These are phyloP conservation scores for Atherix ibis DNA, from an alignment of 2,888 invertebrate genomes.

Conservation along the genomic window DNA sequence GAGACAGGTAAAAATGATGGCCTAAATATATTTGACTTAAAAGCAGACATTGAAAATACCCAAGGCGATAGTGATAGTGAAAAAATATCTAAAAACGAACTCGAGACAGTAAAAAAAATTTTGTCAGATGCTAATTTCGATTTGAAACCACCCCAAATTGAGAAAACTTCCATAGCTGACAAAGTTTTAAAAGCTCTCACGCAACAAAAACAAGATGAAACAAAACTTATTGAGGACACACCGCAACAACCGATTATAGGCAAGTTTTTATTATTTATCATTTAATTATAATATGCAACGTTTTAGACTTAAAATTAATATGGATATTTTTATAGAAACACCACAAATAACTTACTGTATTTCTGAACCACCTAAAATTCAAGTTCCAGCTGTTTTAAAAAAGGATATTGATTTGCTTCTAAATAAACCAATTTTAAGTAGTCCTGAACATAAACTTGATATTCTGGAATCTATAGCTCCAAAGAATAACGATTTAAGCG, in stretches of 20 bases:
- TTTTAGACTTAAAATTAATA: too few species aligned
- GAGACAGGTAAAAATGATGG: conserved; percentile 19
- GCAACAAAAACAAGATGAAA: conserved; percentile 38
- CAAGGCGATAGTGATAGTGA: conserved; percentile 13
- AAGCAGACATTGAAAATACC: conserved; percentile 21
- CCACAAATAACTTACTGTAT: conserved; percentile 4
- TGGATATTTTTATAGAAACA: conserved; percentile 5
- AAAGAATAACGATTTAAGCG: conserved; percentile 44
- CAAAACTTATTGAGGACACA: conserved; percentile 36
- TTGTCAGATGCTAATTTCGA: conserved; percentile 26
- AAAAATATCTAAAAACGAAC: conserved; percentile 18
- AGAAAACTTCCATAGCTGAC: conserved; percentile 43
- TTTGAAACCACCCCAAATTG: conserved; percentile 26
- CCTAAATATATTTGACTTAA: conserved; percentile 25
- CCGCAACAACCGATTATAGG: conserved; percentile 8
- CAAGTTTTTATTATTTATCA: too few species aligned
- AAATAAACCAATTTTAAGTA: conserved; percentile 20
- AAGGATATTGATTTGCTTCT: conserved; percentile 15
- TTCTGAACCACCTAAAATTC: conserved; percentile 24
- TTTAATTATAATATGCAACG: too few species aligned
- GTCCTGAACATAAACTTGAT: conserved; percentile 26
- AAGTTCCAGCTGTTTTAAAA: conserved; percentile 14
- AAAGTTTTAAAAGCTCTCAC: conserved; percentile 42
- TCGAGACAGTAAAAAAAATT: conserved; percentile 28
- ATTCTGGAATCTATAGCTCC: conserved; percentile 27